Percentiles rank a stretch among this genome's conserved stretches.
Evolutionary conservation across 2,888 invertebrate genomes (phyloP).

Genomic region (Synergus japonicus): DNA sequence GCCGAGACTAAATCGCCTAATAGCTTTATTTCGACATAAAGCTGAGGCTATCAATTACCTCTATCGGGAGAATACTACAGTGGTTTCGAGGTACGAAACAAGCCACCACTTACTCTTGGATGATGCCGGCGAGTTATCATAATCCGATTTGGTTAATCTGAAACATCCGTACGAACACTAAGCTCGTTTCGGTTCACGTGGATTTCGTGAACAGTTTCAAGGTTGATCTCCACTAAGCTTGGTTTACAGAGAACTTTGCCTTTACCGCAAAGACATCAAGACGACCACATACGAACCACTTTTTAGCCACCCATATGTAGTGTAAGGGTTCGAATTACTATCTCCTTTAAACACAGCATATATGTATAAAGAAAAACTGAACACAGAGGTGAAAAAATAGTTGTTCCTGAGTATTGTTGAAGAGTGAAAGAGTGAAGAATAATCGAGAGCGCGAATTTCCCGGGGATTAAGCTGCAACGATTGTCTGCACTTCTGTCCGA

Average conservation of each 20-base stretch:
- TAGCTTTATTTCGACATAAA: constrained; percentile 49
- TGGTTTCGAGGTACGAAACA: constrained; percentile 45
- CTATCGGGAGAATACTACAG: constrained; percentile 50
- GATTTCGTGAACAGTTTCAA: constrained; percentile 30
- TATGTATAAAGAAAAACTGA: too few relatives aligned
- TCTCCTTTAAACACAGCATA: not conserved
- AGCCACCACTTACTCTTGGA: constrained; percentile 49
- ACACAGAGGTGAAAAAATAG: too few relatives aligned
- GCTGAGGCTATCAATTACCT: constrained; percentile 57
- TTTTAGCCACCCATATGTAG: not conserved
- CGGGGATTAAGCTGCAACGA: constrained; percentile 55
- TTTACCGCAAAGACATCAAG: constrained; percentile 24
- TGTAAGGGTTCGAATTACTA: not conserved
- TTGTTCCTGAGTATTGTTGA: not conserved
- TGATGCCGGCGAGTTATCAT: constrained; percentile 64
- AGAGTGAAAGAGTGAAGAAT: constrained; percentile 38
- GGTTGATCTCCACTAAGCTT: constrained; percentile 24
- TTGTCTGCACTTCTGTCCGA: constrained; percentile 49
- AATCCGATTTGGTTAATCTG: constrained; percentile 70
- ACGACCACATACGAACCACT: constrained; percentile 1
- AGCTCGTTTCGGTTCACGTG: constrained; percentile 28
- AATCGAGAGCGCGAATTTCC: constrained; percentile 47
- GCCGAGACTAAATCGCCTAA: constrained; percentile 41
- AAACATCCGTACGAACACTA: constrained; percentile 56
- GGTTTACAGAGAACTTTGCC: constrained; percentile 24